These are phyloP conservation scores for Gallinago undulata DNA, from an alignment of 2,113 vertebrate species.

Conservation along the genomic window DNA sequence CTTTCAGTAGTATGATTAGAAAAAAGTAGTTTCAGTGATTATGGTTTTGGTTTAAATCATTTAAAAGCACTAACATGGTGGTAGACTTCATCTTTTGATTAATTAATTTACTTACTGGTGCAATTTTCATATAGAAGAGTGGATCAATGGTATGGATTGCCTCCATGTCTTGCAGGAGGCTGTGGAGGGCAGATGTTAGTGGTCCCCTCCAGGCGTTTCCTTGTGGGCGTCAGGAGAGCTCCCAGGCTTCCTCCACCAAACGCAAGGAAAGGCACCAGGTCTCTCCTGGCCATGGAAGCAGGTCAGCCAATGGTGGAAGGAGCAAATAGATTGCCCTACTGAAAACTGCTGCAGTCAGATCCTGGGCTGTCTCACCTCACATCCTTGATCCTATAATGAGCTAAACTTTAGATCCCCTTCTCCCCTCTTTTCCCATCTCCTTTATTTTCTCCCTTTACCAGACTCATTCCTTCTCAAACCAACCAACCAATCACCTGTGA, in stretches of 20 bases:
- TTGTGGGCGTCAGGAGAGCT: background rate
- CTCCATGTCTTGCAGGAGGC: background rate
- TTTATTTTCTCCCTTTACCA: background rate
- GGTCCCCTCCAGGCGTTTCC: background rate
- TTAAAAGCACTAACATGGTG: background rate
- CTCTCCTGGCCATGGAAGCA: background rate
- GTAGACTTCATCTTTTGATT: background rate
- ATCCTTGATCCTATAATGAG: background rate
- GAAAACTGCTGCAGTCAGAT: background rate
- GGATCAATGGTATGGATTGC: background rate
- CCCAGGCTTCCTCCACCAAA: background rate
- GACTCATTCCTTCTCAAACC: background rate
- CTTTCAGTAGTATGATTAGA: background rate
- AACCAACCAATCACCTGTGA: background rate
- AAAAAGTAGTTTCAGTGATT: background rate
- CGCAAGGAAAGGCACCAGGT: rapidly evolving
- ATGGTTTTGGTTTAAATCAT: background rate
- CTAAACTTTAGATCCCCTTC: background rate
- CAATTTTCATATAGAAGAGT: background rate
- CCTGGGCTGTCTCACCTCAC: background rate
- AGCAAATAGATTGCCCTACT: background rate
- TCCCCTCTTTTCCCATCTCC: background rate
- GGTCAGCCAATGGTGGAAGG: background rate
- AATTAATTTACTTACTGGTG: background rate
- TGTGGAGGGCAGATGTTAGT: background rate